Percentiles rank a stretch among this genome's conserved stretches.
Conservation (phyloP, 1,140 invertebrate genomes). For the Drosophila parabipectinata region DNA sequence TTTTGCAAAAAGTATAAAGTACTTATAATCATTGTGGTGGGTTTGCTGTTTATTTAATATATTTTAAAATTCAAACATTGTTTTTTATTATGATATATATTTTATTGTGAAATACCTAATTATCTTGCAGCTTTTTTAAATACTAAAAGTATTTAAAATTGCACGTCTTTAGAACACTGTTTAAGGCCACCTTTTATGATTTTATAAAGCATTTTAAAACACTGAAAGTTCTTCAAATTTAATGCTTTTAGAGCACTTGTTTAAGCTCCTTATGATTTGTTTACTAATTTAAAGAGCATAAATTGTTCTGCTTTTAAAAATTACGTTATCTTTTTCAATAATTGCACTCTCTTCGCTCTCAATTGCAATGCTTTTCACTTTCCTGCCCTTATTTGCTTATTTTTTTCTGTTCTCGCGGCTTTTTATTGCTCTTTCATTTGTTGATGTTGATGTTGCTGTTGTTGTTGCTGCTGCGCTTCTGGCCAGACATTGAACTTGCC, state of each 20-base stretch:
- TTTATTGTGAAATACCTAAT: not conserved
- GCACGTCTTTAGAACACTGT: too few relatives aligned
- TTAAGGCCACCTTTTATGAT: too few relatives aligned
- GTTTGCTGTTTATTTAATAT: not conserved
- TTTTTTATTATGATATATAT: not conserved
- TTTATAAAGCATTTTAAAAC: too few relatives aligned
- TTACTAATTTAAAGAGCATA: not conserved
- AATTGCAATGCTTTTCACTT: slow-evolving; percentile 24
- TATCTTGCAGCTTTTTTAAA: too few relatives aligned
- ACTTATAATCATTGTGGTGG: too few relatives aligned
- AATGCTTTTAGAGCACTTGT: not conserved
- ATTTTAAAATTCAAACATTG: too few relatives aligned
- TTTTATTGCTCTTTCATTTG: slow-evolving; percentile 12
- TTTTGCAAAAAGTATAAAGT: not conserved
- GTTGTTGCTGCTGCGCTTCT: slow-evolving; percentile 6
- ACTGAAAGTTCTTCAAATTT: not conserved
- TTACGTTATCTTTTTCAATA: not conserved
- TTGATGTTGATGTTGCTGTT: slow-evolving; percentile 27
- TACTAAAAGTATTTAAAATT: too few relatives aligned
- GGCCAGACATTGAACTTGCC: slow-evolving; percentile 76
- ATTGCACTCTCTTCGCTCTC: slow-evolving; percentile 17
- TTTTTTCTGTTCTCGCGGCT: slow-evolving; percentile 10
- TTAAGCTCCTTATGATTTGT: not conserved
- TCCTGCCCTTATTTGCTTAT: slow-evolving; percentile 5
- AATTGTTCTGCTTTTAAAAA: not conserved